Evolutionary conservation across 1,140 invertebrate species (phyloP), one percentile per base, ranked within the genome.

Genomic region (Drosophila carrolli): DNA sequence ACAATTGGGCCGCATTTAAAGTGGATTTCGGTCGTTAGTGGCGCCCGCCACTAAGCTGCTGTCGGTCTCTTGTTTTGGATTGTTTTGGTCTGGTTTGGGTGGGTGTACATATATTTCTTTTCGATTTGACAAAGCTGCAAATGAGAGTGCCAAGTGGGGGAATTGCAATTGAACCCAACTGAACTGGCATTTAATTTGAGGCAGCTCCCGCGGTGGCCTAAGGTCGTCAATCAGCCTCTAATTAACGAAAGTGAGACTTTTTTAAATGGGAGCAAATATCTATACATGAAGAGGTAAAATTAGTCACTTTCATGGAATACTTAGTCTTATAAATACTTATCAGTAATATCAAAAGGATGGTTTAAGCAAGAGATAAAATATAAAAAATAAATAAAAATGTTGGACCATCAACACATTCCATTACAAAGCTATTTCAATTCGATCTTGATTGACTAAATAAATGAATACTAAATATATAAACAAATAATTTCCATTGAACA

Each of bases 21-120:
- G 67, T 71, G 60, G 67, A 71, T 71, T 71, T 63, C 47, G 32
- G 67, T 71, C 67, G 67, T 71, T 71, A 71, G 67, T 71, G 60
- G 67, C 44, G 55, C 55, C 65, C 48, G 65, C 65, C 56, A 66
- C 59, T 66, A 51, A 29, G 62, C 54, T 58, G 54, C 53, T 29
- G 46, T 46, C 54, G 41, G 47, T 13, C 19, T 48, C 37, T 61
- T 32, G 58, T 32, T 43, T 51, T 13, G 19, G 47, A 51, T 61
- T 41, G 46, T 61, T 63, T 44, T 55, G 51, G 60, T 63, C 60
- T 55, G 29, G 11, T 46, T 55, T 63, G 32, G 57, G 57, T 59
- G 57, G 57, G 57, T 59, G 57, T 47, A 10, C 13, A 35, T 51
- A 19, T 16, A 35, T 29, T 46, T 58, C 4, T 32, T 29, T 19